Evolutionary conservation across 2,113 vertebrate species (phyloP), one percentile per base, ranked within the genome.

Genomic region (Acrocephalus kingi): DNA sequence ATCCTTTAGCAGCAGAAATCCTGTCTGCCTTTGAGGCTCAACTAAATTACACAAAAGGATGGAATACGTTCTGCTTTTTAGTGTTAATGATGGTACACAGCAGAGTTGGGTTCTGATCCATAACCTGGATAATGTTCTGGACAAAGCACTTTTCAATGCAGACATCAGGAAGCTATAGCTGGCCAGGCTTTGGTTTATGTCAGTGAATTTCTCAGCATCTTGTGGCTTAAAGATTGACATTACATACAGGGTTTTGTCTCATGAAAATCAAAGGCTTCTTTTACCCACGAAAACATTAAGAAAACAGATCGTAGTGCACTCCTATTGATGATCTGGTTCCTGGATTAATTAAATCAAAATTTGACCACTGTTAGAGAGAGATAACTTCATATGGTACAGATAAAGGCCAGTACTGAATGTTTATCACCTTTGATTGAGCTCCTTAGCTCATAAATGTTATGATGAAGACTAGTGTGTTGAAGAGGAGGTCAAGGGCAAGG

Each of bases 1-100:
- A 92, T 83, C 39, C 43, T 31, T 59, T 75, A 84, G 68, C 83
- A 89, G 89, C 86, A 87, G 59, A 75, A 94, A 85, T 90, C 19
- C 54, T 62, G 24, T 86, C 61, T 81, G 41, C 58, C 56, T 91
- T 81, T 78, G 63, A 76, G 83, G 41, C 73, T 81, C 31, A 84
- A 27, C 25, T 71, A 51, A 62, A 33, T 82, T 23, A 20, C 64
- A 81, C 78, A 71, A 69, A 90, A 84, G 49, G 48, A n/a, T 78
- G 45, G 68, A 83, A 58, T 23, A 76, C 21, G 19, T 77, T 55
- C 46, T 92, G 46, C 37, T 75, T 81, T 74, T 90, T 68, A 84
- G 13, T 17, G 14, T 69, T 66, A 58, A 41, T 83, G 63, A 17
- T 86, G n/a, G 27, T 46, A 6, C 71, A 25, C 18, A 67, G 51